Percentiles rank a stretch among this genome's conserved stretches.
Evolutionary conservation across 1,140 invertebrate genomes (phyloP).

Genomic region (Drosophila pandora): DNA sequence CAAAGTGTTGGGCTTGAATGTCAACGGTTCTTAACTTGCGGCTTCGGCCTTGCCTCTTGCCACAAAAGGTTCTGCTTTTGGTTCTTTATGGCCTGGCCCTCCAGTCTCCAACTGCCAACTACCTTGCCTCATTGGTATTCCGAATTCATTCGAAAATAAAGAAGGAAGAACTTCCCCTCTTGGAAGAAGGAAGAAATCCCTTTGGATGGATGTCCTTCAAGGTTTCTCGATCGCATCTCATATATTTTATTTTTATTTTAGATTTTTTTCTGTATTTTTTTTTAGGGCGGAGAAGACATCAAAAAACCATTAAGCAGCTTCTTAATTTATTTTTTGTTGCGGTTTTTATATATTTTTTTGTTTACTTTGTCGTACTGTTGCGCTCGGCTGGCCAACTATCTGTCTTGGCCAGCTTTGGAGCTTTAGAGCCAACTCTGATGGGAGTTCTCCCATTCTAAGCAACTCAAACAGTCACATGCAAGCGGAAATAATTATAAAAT

Average conservation of each 20-base stretch:
- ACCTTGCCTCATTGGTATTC: slow-evolving; percentile 34
- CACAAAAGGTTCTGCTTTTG: slow-evolving; percentile 29
- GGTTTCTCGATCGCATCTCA: not conserved
- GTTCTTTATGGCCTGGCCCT: not conserved
- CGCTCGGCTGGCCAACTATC: slow-evolving; percentile 28
- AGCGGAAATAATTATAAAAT: slow-evolving; percentile 74
- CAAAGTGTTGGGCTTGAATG: slow-evolving; percentile 57
- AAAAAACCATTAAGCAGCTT: slow-evolving; percentile 40
- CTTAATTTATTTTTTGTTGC: slow-evolving; percentile 37
- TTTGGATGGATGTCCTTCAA: slow-evolving; percentile 14
- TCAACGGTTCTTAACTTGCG: slow-evolving; percentile 43
- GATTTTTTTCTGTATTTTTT: not conserved
- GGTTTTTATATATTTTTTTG: not conserved
- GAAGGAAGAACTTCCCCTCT: not conserved
- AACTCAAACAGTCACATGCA: slow-evolving; percentile 50
- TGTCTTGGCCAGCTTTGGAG: not conserved
- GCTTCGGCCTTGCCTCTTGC: slow-evolving; percentile 28
- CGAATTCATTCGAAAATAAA: not conserved
- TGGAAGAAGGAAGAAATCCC: too few relatives aligned
- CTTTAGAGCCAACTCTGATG: not conserved
- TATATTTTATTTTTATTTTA: not conserved
- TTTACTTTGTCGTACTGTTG: slow-evolving; percentile 43
- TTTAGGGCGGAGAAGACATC: slow-evolving; percentile 31
- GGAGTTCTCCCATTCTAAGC: slow-evolving; percentile 31
- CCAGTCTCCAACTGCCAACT: not conserved